These are phyloP conservation scores for Clarias fuscus DNA, from an alignment of 2,797 vertebrate species.

Conservation along the genomic window DNA sequence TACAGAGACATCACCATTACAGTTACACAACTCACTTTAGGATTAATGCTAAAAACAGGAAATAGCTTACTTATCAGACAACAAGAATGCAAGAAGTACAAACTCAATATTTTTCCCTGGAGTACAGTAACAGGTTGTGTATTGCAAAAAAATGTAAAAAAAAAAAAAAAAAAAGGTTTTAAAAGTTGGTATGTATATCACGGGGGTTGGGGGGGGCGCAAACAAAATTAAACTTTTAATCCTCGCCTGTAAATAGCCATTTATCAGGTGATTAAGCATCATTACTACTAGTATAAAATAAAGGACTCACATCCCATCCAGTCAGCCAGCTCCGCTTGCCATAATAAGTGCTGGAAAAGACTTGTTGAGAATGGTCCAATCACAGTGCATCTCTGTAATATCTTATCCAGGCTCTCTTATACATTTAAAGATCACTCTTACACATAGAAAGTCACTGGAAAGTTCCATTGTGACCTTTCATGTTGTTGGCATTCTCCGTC, in stretches of 20 bases:
- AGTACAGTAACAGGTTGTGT: neutral
- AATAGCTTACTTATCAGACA: neutral
- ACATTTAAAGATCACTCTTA: neutral
- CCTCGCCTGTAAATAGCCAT: no score
- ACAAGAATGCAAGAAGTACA: neutral
- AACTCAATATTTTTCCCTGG: neutral
- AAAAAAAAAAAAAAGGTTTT: neutral
- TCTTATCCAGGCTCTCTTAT: neutral
- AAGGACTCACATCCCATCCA: no score
- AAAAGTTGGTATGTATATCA: neutral
- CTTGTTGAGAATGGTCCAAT: no score
- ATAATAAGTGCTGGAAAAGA: no score
- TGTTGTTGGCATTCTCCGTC: neutral
- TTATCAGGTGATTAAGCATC: no score
- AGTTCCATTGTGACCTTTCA: conserved; percentile 5
- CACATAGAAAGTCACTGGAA: neutral
- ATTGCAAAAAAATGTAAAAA: neutral
- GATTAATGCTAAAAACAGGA: neutral
- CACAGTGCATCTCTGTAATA: neutral
- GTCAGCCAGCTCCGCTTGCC: no score
- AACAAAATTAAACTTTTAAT: no score
- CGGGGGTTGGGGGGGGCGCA: no score
- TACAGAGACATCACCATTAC: neutral
- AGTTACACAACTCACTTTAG: neutral
- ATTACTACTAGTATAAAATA: no score